Conservation (phyloP, 2,888 invertebrate genomes). For the Euzophera pinguis region DNA sequence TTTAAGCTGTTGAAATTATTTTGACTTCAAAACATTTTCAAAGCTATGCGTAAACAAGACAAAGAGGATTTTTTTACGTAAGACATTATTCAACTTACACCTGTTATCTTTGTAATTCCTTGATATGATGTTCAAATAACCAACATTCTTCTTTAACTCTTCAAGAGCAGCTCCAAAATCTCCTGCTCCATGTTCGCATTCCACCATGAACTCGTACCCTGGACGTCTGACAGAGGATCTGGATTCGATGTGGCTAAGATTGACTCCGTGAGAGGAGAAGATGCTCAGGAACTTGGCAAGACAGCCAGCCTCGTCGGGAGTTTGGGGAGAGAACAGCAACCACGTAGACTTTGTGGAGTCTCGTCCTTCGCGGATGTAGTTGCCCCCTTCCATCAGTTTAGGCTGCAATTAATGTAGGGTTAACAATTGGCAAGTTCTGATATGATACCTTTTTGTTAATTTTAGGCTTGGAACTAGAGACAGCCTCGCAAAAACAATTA, state of each 20-base stretch:
- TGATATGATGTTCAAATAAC: constrained; percentile 92
- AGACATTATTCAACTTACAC: constrained; percentile 59
- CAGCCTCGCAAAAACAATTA: too few relatives aligned
- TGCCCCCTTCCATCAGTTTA: constrained; percentile 88
- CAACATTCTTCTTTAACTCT: constrained; percentile 84
- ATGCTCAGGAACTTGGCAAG: constrained; percentile 92
- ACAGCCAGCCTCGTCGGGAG: constrained; percentile 90
- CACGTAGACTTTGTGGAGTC: constrained; percentile 89
- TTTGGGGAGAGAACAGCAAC: constrained; percentile 92
- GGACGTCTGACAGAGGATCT: constrained; percentile 88
- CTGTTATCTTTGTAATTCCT: constrained; percentile 91
- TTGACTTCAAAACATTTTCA: neutral
- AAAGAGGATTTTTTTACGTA: too few relatives aligned
- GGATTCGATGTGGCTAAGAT: constrained; percentile 96
- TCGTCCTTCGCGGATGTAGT: constrained; percentile 89
- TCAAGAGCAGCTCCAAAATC: constrained; percentile 88
- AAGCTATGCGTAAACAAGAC: neutral
- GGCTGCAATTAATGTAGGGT: constrained; percentile 76
- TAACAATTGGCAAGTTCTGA: too few relatives aligned
- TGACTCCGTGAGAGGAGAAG: constrained; percentile 90
- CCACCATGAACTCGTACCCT: constrained; percentile 96
- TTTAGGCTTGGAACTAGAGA: too few relatives aligned
- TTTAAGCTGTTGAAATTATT: too few relatives aligned
- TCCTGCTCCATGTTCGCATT: constrained; percentile 88
- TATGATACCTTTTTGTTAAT: too few relatives aligned